Evolutionary conservation across 2,888 invertebrate genomes (phyloP).

Genomic region (Molorchus minor): DNA sequence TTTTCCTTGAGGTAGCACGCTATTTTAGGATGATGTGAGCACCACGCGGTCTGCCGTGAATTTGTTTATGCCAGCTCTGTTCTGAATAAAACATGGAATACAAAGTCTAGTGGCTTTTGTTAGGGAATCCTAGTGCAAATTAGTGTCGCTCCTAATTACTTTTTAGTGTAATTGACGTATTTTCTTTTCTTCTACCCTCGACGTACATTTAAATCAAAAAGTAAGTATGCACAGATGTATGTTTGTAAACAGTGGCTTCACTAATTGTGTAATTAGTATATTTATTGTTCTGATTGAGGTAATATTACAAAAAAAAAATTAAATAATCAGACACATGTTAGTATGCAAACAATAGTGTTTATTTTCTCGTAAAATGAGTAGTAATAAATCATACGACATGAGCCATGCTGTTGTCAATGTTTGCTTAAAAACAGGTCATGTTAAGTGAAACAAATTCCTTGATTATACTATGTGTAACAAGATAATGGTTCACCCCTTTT

Average conservation of each 20-base stretch:
- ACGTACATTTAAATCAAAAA: neutral
- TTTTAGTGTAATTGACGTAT: conserved; percentile 4
- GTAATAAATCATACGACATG: neutral
- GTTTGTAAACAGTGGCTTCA: neutral
- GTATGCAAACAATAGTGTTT: conserved; percentile 5
- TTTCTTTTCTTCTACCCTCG: no score
- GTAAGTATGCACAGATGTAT: conserved; percentile 5
- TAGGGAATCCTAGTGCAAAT: neutral
- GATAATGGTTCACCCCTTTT: no score
- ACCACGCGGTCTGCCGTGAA: neutral
- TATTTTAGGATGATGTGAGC: conserved; percentile 15
- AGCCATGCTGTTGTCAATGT: conserved; percentile 1
- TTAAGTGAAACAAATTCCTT: neutral
- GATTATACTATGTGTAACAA: no score
- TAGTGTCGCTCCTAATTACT: conserved; percentile 4
- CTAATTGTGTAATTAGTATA: neutral
- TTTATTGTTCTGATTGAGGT: no score
- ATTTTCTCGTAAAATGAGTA: conserved; percentile 10
- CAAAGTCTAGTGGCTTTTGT: neutral
- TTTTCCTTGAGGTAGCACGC: neutral
- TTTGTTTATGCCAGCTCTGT: neutral
- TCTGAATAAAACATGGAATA: neutral
- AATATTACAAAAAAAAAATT: neutral
- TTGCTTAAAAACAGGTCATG: conserved; percentile 1
- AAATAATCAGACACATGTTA: neutral